These are phyloP conservation scores for Eurystomus gularis DNA, from an alignment of 2,113 vertebrate species.

Conservation along the genomic window DNA sequence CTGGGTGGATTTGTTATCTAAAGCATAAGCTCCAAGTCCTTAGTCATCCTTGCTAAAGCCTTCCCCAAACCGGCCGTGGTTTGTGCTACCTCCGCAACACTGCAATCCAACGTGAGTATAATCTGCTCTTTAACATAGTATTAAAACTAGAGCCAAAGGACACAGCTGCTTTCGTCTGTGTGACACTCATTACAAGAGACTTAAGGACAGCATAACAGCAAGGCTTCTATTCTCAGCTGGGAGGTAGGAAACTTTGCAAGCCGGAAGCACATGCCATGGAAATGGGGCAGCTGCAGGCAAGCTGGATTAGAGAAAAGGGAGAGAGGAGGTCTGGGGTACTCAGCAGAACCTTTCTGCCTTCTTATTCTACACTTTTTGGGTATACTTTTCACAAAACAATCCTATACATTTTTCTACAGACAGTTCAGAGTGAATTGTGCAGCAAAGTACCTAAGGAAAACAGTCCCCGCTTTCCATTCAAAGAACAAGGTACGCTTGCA, in stretches of 20 bases:
- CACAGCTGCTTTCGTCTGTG: constrained; percentile 51
- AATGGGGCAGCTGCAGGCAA: constrained; percentile 49
- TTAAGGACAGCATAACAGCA: constrained; percentile 45
- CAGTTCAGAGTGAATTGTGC: not conserved
- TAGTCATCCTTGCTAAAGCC: constrained; percentile 63
- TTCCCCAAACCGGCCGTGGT: constrained; percentile 16
- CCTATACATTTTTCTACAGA: not conserved
- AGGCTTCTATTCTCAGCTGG: constrained; percentile 50
- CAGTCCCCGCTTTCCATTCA: not conserved
- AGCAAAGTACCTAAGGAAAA: not conserved
- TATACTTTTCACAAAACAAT: not conserved
- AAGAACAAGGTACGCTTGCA: not conserved
- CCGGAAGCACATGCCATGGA: constrained; percentile 44
- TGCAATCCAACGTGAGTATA: constrained; percentile 3
- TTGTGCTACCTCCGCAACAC: not conserved
- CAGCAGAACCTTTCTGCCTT: not conserved
- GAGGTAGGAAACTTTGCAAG: constrained; percentile 15
- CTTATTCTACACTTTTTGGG: not conserved
- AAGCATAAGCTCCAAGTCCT: constrained; percentile 45
- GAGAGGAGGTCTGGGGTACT: not conserved
- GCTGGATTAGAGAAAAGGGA: constrained; percentile 11
- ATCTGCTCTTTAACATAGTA: constrained; percentile 60
- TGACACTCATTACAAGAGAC: constrained; percentile 53
- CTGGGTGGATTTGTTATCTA: constrained; percentile 53
- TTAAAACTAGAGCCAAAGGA: constrained; percentile 60